Conservation (phyloP, 2,797 vertebrate genomes). For the Acropternis orthonyx region DNA sequence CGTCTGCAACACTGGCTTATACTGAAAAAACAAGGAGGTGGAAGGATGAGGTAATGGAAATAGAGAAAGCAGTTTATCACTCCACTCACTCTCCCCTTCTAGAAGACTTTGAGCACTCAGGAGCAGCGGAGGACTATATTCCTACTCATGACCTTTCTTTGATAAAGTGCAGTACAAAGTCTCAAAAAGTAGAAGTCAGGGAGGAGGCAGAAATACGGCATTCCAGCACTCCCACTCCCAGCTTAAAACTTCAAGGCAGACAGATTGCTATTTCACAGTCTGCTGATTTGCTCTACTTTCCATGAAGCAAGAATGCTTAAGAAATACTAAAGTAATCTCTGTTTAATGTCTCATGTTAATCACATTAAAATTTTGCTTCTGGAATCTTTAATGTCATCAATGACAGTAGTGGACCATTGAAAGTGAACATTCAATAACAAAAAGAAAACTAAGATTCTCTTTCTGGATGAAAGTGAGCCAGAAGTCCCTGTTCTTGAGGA, state of each 20-base stretch:
- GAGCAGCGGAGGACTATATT: not conserved
- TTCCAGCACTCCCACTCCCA: constrained; percentile 46
- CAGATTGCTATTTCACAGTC: not conserved
- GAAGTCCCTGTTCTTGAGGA: not conserved
- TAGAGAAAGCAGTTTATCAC: constrained; percentile 29
- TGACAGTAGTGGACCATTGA: not conserved
- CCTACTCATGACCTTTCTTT: constrained; percentile 14
- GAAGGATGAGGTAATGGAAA: constrained; percentile 51
- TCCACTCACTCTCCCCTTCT: not conserved
- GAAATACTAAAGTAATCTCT: not conserved
- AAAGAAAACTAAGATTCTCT: not conserved
- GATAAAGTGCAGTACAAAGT: constrained; percentile 9
- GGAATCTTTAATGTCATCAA: not conserved
- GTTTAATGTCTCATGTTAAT: not conserved
- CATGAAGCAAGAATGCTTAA: not conserved
- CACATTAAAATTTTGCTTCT: not conserved
- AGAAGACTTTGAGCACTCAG: not conserved
- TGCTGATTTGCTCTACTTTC: not conserved
- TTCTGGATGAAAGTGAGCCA: not conserved
- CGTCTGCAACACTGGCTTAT: not conserved
- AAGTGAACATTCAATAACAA: not conserved
- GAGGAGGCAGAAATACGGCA: constrained; percentile 24
- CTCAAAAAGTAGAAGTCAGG: not conserved
- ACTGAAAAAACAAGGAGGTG: not conserved
- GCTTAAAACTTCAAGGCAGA: not conserved